Conservation (phyloP, 2,113 vertebrate species). For the Pterophyllum scalare region DNA sequence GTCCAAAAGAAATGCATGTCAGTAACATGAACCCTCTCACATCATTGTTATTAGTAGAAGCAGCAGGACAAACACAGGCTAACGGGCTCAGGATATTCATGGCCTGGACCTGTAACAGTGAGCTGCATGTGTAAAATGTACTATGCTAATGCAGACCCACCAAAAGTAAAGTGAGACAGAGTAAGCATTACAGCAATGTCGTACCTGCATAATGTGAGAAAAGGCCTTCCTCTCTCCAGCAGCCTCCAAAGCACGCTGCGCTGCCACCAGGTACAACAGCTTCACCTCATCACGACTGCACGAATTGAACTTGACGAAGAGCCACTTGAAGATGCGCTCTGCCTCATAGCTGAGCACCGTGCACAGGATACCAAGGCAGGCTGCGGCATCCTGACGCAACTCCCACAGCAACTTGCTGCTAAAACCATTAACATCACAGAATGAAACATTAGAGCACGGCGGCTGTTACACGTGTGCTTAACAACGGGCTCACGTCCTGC, state of each 20-base stretch:
- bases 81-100: background rate
- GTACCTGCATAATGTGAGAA: conserved; percentile 97
- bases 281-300: conserved; percentile 96
- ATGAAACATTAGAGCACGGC: accelerated
- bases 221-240: conserved; percentile 98
- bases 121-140: background rate
- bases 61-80: background rate
- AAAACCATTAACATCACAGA: conserved; percentile 1
- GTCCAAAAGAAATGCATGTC: too few relatives aligned
- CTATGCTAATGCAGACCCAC: background rate
- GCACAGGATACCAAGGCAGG: conserved; percentile 95
- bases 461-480: background rate
- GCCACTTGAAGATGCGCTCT: conserved; percentile 99
- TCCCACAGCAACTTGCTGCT: conserved; percentile 99
- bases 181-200: too few relatives aligned
- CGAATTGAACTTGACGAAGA: conserved; percentile 94
- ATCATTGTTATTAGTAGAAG: background rate
- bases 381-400: conserved; percentile 95
- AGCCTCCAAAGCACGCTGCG: conserved; percentile 93
- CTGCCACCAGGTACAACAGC: conserved; percentile 93
- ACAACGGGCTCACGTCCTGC: too few relatives aligned
- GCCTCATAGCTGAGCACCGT: conserved; percentile 95
- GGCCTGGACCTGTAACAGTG: background rate
- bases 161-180: background rate
- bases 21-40: background rate